Evolutionary conservation across 2,113 vertebrate genomes (phyloP), one percentile per base, ranked within the genome.

Genomic region (Pachycephala philippinensis): DNA sequence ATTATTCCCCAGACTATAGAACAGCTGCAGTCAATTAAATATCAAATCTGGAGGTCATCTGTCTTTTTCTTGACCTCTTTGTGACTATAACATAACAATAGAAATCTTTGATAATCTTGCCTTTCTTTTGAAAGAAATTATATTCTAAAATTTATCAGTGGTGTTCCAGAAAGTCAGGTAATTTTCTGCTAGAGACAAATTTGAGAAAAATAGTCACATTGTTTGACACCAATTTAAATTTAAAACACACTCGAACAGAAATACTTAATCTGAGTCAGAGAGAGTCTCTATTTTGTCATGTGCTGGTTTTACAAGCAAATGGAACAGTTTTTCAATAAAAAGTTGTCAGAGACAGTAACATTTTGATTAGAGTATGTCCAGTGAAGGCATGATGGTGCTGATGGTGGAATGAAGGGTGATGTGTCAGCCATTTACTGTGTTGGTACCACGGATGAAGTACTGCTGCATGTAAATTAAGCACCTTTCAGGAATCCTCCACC

Each of bases 1-100:
- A 64, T 93, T 95, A 90, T 87, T 94, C 87, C 77, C 90, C 86
- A 90, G 88, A 91, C 76, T 92, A 45, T 44, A 89, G 70, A 92
- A 87, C 31, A 96, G 74, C 89, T 96, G 84, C 64, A 92, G 76
- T 94, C 83, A 97, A 95, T 96, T 96, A 96, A 93, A 91, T 90
- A 93, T 87, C 47, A 92, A 84, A 96, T 84, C 86, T 91, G 54
- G 68, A 93, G 53, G 68, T 95, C 72, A 90, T 40, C 77, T 88
- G 30, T 87, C 75, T 87, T 88, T 83, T 88, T 74, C 57, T 87
- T 93, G 75, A 96, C 80, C 77, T 90, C 54, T 79, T 44, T 74
- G 42, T 92, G 84, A 83, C 65, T 88, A 61, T 71, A 89, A 57
- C 10, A 23, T 69, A 93, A 74, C 85, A 68, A 90, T 18, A 84